Base-by-base conservation (phyloP, 2,113 vertebrate species). In the Tachycineta bicolor region DNA sequence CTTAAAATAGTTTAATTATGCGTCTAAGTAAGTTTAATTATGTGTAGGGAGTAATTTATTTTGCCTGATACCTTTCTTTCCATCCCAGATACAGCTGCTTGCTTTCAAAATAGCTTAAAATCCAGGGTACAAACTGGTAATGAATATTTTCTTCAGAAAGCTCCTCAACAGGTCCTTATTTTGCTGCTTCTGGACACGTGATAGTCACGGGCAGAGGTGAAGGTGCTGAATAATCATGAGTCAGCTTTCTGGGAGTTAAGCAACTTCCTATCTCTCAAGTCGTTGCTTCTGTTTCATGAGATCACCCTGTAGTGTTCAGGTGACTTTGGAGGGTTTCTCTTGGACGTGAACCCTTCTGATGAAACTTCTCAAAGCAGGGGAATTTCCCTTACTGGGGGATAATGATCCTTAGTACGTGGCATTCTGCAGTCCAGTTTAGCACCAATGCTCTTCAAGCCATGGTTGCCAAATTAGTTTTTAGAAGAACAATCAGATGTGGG, bases 191-290 rank as follows among this genome's bases (percentile, higher is more conserved):
- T n/a, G 56, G 39, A 5, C 39, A 6, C 12, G 37, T 82, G 41
- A 63, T 13, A 46, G 64, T 93, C 94, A 92, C 4, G 1, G 79
- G 94, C 26, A 0, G 15, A 24, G 41, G 41, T 63, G 59, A 50
- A 83, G 87, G 83, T 96, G 90, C 89, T 53, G 70, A 81, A 4
- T 82, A 89, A 97, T 65, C 63, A 18, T 97, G 98, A 98, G 8
- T 98, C 97, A 97, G 95, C 96, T 28, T 33, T 93, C 91, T 14
- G n/a, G 5, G 28, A 77, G 39, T 76, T 64, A 24, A 75, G 53
- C 86, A 94, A 47, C 49, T 81, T 91, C 90, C 65, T 19, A 24
- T 84, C 44, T 65, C 14, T 75, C 41, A 43, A 41, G 52, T 52
- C 39, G 18, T 34, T 63, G 26, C 14, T 80, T 6, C 29, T 23